A percentile compares a stretch with the other conserved stretches of the same genome.
Evolutionary conservation across 1,140 invertebrate species (phyloP).

Genomic region (Drosophila prosaltans): DNA sequence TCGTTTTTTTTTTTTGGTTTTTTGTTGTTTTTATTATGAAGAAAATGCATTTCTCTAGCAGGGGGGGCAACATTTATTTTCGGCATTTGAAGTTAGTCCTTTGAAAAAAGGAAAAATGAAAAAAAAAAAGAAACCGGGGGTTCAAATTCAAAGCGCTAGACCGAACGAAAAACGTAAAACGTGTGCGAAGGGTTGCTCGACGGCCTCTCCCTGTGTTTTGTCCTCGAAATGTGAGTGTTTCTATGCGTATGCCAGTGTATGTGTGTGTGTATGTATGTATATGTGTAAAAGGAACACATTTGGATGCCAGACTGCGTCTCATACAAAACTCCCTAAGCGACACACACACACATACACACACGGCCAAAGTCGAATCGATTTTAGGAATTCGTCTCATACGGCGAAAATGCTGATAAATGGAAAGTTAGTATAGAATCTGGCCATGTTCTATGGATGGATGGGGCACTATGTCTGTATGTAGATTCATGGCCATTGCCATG

Average conservation of each 20-base stretch:
- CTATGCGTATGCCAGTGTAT: constrained; percentile 5
- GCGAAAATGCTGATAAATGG: constrained; percentile 79
- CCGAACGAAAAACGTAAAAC: constrained; percentile 59
- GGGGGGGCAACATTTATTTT: constrained; percentile 66
- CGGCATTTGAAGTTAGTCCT: constrained; percentile 81
- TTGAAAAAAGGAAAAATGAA: constrained; percentile 44
- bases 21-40: constrained; percentile 19
- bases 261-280: constrained; percentile 18
- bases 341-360: constrained; percentile 46
- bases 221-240: constrained; percentile 16
- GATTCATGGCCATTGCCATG: constrained; percentile 57
- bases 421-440: constrained; percentile 40
- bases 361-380: constrained; percentile 67
- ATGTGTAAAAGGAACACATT: constrained; percentile 66
- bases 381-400: constrained; percentile 73
- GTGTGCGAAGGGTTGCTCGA: constrained; percentile 67
- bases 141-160: constrained; percentile 80
- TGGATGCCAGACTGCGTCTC: constrained; percentile 77
- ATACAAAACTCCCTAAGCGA: constrained; percentile 67
- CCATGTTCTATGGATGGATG: not conserved
- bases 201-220: constrained; percentile 22
- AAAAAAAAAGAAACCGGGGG: constrained; percentile 52
- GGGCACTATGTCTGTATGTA: not conserved
- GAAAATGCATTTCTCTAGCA: constrained; percentile 69
- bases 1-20: constrained; percentile 34